Evolutionary conservation across 1,140 invertebrate species (phyloP).

Genomic region (Agrilus planipennis): DNA sequence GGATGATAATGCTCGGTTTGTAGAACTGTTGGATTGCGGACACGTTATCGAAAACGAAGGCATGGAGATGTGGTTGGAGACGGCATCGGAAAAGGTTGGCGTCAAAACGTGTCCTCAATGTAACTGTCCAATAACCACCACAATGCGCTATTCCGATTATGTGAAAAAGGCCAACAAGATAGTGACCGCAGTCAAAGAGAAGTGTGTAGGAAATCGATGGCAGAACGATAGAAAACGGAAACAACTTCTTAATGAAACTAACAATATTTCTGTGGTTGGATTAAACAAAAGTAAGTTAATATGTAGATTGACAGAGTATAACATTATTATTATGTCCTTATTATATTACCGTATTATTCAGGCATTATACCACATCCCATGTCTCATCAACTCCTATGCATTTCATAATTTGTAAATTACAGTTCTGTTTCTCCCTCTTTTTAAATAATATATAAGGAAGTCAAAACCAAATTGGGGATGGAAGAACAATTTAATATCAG

Average conservation of each 20-base stretch:
- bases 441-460: too few relatives aligned
- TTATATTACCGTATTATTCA: too few relatives aligned
- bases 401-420: too few relatives aligned
- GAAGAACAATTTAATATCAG: too few relatives aligned
- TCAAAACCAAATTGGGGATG: too few relatives aligned
- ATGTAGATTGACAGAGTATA: too few relatives aligned
- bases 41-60: slow-evolving; percentile 47
- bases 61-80: slow-evolving; percentile 41
- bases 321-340: too few relatives aligned
- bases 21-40: slow-evolving; percentile 49
- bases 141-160: slow-evolving; percentile 44
- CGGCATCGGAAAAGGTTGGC: slow-evolving; percentile 35
- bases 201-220: slow-evolving; percentile 30
- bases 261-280: too few relatives aligned
- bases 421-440: too few relatives aligned
- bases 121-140: slow-evolving; percentile 47
- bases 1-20: slow-evolving; percentile 44
- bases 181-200: slow-evolving; percentile 44
- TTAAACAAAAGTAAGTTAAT: too few relatives aligned
- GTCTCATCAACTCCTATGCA: too few relatives aligned
- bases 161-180: slow-evolving; percentile 42
- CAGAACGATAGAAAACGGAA: slow-evolving; percentile 12
- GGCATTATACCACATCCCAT: too few relatives aligned
- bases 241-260: not conserved
- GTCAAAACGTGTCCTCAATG: slow-evolving; percentile 52